Conservation (phyloP, 2,797 vertebrate species). For the Acrocephalus scirpaceus region DNA sequence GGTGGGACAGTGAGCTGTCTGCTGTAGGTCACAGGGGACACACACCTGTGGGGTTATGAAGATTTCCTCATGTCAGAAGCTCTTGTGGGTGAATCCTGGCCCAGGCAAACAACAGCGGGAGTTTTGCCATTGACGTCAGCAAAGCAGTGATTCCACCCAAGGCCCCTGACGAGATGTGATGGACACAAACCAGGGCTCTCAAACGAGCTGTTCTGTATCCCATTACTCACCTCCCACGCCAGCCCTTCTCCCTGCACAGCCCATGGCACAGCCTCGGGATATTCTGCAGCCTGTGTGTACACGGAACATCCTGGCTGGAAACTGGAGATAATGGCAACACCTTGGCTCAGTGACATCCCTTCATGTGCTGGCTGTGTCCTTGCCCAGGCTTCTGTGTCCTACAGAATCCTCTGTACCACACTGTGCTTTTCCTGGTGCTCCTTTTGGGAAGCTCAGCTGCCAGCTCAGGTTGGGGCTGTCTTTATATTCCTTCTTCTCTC, state of each 20-base stretch:
- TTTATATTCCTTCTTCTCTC: not conserved
- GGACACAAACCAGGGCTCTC: not conserved
- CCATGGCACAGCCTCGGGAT: not conserved
- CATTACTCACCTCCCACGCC: not conserved
- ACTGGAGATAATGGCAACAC: not conserved
- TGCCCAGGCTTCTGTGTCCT: not conserved
- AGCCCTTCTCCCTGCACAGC: not conserved
- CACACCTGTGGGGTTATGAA: not conserved
- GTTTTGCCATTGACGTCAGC: not conserved
- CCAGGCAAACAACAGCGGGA: not conserved
- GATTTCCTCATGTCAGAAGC: not conserved
- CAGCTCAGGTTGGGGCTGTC: not conserved
- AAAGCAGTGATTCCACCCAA: not conserved
- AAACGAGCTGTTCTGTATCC: not conserved
- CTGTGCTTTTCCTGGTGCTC: rapidly evolving
- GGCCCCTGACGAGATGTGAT: not conserved
- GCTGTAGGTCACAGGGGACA: not conserved
- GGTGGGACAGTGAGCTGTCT: not conserved
- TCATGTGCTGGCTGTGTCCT: not conserved
- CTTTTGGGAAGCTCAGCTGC: not conserved
- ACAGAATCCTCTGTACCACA: rapidly evolving
- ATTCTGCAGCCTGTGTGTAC: rapidly evolving
- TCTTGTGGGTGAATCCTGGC: not conserved
- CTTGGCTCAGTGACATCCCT: not conserved
- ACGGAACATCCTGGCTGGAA: not conserved